Base-by-base conservation (phyloP, 2,113 vertebrate genomes). In the Sorex fumeus region DNA sequence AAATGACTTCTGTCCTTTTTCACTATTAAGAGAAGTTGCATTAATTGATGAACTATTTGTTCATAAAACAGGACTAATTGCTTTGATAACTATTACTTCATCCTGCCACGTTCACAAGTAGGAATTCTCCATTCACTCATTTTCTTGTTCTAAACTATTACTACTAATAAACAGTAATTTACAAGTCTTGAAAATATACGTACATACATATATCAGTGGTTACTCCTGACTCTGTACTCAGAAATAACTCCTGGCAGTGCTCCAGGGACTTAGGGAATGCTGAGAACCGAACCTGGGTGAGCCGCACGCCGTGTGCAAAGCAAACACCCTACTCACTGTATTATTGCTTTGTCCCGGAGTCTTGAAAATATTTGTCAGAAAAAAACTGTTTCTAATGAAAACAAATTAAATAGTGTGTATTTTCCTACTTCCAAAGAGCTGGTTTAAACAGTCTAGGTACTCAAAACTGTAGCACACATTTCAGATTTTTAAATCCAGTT, bases 1-100 rank as follows among this genome's bases (percentile, higher is more conserved):
- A 86, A 94, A 76, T 86, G 50, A 85, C 62, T 23, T 67, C 81
- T 43, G 32, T 83, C 47, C 79, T 86, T 62, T 43, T 82, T 81
- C 45, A 45, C 40, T 90, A n/a, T 70, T 71, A 15, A 30, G 40
- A 12, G 32, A 81, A 86, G 70, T 76, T n/a, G 69, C 64, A 21
- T 53, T 92, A 86, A 76, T 30, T 92, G 69, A 86, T 75, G 43
- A 85, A 47, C 40, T 16, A 12, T 43, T 76, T 32, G 43, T 23
- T 86, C 16, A 1, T n/a, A 62, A 50, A 75, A 6, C 27, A 80
- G 50, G 32, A 21, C n/a, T 5, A 15, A 43, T 81, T 75, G 18
- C 47, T 86, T n/a, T 69, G 53, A 89, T 71, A 85, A 43, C 47
- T 62, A 92, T 47, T 21, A 36, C 16, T 32, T 28, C 75, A 85